A percentile compares a stretch with the other conserved stretches of the same genome.
These are phyloP conservation scores for Perdix hodgsoniae DNA, from an alignment of 2,797 vertebrate genomes.

Conservation along the genomic window DNA sequence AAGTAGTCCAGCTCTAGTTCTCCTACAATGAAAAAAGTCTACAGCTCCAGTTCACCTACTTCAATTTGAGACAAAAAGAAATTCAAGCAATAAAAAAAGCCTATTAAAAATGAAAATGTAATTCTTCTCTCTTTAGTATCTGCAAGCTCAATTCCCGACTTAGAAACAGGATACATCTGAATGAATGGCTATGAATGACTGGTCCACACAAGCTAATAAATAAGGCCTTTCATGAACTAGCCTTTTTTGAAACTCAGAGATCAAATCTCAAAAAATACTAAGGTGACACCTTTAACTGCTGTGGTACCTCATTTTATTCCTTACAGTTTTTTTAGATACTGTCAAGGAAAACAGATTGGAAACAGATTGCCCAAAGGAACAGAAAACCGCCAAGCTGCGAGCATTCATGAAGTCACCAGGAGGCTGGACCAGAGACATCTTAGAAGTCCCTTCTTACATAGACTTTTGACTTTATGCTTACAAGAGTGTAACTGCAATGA, in stretches of 20 bases:
- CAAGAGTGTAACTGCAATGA: background rate
- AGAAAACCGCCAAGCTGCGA: background rate
- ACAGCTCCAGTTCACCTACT: background rate
- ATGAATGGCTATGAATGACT: background rate
- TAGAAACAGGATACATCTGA: background rate
- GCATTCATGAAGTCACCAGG: background rate
- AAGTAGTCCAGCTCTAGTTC: background rate
- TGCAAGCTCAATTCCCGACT: background rate
- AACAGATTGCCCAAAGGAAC: accelerated
- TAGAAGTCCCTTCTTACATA: background rate
- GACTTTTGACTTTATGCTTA: background rate
- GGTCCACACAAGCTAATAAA: background rate
- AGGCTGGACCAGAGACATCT: background rate
- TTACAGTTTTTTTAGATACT: background rate
- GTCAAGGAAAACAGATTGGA: background rate
- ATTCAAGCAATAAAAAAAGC: background rate
- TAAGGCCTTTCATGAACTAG: background rate
- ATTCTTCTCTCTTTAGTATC: background rate
- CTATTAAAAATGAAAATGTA: background rate
- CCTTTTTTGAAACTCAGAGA: background rate
- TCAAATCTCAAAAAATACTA: background rate
- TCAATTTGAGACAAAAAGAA: background rate
- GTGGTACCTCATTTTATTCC: background rate
- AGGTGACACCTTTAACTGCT: background rate
- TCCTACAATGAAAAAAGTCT: background rate